These are phyloP conservation scores for Acromyrmex heyeri DNA, from an alignment of 1,140 invertebrate species.

Conservation along the genomic window DNA sequence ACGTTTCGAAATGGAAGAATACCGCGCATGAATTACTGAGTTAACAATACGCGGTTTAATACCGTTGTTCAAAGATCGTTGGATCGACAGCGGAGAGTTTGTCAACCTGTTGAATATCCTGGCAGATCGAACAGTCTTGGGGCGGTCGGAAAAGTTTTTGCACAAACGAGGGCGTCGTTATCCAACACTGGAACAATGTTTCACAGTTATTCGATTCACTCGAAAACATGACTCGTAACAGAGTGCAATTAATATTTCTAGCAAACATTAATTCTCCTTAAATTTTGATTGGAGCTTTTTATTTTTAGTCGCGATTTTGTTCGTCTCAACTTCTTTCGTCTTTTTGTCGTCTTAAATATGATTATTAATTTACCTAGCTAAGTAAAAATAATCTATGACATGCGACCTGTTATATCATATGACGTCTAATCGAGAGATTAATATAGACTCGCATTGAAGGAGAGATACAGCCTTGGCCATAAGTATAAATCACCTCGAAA, in stretches of 20 bases:
- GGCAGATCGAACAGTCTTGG: constrained; percentile 92
- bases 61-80: constrained; percentile 90
- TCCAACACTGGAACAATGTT: constrained; percentile 87
- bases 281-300: too few relatives aligned
- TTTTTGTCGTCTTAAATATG: background rate
- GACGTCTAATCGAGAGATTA: background rate
- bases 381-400: background rate
- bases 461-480: background rate
- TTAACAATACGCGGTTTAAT: constrained; percentile 36
- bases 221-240: background rate
- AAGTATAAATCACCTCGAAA: too few relatives aligned
- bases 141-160: constrained; percentile 90
- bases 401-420: background rate
- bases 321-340: background rate
- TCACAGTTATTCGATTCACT: background rate
- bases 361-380: constrained; percentile 13
- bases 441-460: background rate
- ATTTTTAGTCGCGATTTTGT: background rate
- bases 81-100: constrained; percentile 89
- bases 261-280: background rate
- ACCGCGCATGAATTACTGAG: background rate
- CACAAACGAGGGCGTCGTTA: constrained; percentile 88
- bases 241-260: background rate
- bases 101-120: constrained; percentile 88
- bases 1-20: background rate